Base-by-base conservation (phyloP, 1,140 invertebrate species). In the Papilio dardanus region DNA sequence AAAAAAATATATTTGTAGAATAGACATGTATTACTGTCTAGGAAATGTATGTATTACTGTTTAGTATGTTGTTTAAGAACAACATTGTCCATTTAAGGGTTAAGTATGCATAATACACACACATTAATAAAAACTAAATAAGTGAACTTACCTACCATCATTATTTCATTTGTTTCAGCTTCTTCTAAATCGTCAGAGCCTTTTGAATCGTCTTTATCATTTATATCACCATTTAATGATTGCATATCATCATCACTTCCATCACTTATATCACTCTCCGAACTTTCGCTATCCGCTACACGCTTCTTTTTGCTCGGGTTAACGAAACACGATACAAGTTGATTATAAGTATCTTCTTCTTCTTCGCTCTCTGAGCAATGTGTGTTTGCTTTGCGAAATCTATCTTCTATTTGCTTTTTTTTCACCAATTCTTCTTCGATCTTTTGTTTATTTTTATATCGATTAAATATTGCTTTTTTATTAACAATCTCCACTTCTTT, bases 251-350 rank as follows among this genome's bases (percentile, higher is more conserved):
- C 79, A 71, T 86, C 81, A 50, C 84, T 76, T 42, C 89, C 86
- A 21, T 80, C 79, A 77, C 62, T 79, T 19, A 77, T 12, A 69
- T 40, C 37, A 71, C 76, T 10, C 88, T 84, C 19, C 87, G 85
- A 62, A 89, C 88, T 28, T 71, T 93, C 86, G 83, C 84, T 87
- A 7, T 87, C 80, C 35, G 79, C 83, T 46, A 81, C 78, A 66
- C 74, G 67, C 5, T 79, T 82, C 1, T 77, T 77, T 6, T 83
- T 82, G 75, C 81, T 80, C 35, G 74, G 83, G 16, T 74, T 69
- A 75, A 75, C 85, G 84, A 96, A 95, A 74, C 94, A 95, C 1
- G 94, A 93, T 31, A 95, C 82, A 74, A 96, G 88, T 68, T 94
- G 88, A 69, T 92, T 89, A 79, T 95, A 87, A 14, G 93, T 88